Evolutionary conservation across 2,113 vertebrate species (phyloP).

Genomic region (Alces alces): DNA sequence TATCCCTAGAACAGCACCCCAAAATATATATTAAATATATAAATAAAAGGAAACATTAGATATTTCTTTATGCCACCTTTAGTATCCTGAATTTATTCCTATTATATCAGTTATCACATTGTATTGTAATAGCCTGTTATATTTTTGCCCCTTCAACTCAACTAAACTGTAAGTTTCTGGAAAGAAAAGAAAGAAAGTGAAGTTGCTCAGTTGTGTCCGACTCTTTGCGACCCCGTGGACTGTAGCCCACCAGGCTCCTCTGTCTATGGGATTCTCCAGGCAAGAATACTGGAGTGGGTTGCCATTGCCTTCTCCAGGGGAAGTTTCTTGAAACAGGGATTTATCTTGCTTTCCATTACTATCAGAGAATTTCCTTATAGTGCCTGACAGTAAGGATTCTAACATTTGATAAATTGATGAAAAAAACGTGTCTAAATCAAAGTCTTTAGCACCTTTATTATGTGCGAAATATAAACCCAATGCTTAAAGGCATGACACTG

Average conservation of each 20-base stretch:
- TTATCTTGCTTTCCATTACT: constrained; percentile 13
- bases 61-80: background rate
- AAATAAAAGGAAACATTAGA: background rate
- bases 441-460: background rate
- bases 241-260: no score
- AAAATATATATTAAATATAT: constrained; percentile 22
- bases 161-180: background rate
- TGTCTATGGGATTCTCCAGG: no score
- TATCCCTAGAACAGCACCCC: background rate
- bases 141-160: background rate
- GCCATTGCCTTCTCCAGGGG: no score
- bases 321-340: background rate
- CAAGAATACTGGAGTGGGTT: no score
- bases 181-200: background rate
- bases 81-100: background rate
- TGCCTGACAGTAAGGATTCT: background rate
- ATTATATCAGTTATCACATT: background rate
- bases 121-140: background rate
- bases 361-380: background rate
- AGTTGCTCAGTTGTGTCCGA: no score
- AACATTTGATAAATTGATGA: background rate
- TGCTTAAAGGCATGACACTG: background rate
- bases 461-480: background rate
- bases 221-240: no score
- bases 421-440: constrained; percentile 11